phyloP scores from a whole-genome alignment of 2,888 invertebrate genomes.

The Cyrtodaria siliqua region DNA sequence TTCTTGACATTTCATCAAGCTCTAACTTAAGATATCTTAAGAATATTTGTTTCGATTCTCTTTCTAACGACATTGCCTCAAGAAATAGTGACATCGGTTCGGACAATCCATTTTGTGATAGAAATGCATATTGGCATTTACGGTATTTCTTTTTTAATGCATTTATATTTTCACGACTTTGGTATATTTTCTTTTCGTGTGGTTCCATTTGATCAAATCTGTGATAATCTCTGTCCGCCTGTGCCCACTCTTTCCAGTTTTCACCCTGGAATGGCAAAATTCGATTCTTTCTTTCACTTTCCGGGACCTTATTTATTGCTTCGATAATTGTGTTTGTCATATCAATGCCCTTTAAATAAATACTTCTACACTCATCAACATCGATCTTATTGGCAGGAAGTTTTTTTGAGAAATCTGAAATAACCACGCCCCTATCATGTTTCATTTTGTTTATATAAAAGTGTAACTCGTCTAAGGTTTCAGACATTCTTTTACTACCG shows the following conservation, averaged over 20 bases:
- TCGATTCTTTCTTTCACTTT: background rate
- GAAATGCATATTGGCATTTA: background rate
- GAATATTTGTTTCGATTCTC: background rate
- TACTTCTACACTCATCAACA: background rate
- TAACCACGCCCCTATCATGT: background rate
- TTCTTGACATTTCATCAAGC: conserved; percentile 12
- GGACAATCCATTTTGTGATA: background rate
- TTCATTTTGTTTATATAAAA: conserved; percentile 1
- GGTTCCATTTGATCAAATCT: conserved; percentile 5
- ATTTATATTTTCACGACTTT: background rate
- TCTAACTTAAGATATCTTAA: conserved; percentile 15
- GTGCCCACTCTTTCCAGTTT: conserved; percentile 14
- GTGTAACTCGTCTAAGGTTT: background rate
- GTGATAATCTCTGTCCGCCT: conserved; percentile 7
- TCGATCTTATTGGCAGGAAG: no score
- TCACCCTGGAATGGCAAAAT: conserved; percentile 19
- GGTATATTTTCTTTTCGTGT: background rate
- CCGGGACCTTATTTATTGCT: background rate
- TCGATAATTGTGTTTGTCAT: background rate
- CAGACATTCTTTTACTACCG: conserved; percentile 5
- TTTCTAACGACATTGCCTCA: background rate
- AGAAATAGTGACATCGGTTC: background rate
- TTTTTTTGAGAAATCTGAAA: conserved; percentile 1
- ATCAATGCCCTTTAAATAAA: background rate
- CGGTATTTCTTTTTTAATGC: background rate